These are phyloP conservation scores for Dicranocentrus wangi DNA, from an alignment of 2,888 invertebrate genomes.

Conservation along the genomic window DNA sequence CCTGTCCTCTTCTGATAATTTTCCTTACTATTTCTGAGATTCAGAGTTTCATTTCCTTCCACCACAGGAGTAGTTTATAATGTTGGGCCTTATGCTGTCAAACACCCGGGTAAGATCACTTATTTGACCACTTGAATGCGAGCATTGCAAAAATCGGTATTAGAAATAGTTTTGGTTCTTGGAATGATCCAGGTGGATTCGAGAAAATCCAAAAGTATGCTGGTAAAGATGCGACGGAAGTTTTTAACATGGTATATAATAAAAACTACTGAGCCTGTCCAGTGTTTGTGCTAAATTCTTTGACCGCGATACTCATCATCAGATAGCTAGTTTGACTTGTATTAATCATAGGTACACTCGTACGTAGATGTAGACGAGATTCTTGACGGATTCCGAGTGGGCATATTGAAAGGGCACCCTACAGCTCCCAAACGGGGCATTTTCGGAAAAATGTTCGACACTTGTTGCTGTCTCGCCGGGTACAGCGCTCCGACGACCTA, in stretches of 20 bases:
- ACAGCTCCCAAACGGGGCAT: slow-evolving; percentile 17
- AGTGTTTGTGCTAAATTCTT: too few relatives aligned
- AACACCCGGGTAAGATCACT: slow-evolving; percentile 41
- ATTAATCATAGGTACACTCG: slow-evolving; percentile 26
- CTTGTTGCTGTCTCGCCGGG: too few relatives aligned
- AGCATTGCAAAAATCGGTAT: background rate
- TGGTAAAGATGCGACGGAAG: slow-evolving; percentile 50
- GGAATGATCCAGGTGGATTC: slow-evolving; percentile 36
- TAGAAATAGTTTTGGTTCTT: too few relatives aligned
- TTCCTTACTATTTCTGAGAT: background rate
- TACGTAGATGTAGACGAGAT: slow-evolving; percentile 29
- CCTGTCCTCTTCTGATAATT: too few relatives aligned
- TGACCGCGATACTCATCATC: too few relatives aligned
- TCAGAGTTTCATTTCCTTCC: background rate
- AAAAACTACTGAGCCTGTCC: background rate
- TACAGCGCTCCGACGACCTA: slow-evolving; percentile 28
- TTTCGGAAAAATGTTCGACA: background rate
- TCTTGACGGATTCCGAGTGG: slow-evolving; percentile 18
- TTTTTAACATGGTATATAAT: slow-evolving; percentile 37
- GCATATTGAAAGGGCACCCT: slow-evolving; percentile 36
- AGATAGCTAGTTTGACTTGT: too few relatives aligned
- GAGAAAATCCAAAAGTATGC: slow-evolving; percentile 29
- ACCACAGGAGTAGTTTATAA: slow-evolving; percentile 40
- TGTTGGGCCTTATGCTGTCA: slow-evolving; percentile 18
- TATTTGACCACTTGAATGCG: background rate